These are phyloP conservation scores for Phaedon cochleariae DNA, from an alignment of 2,888 invertebrate species.

Conservation along the genomic window DNA sequence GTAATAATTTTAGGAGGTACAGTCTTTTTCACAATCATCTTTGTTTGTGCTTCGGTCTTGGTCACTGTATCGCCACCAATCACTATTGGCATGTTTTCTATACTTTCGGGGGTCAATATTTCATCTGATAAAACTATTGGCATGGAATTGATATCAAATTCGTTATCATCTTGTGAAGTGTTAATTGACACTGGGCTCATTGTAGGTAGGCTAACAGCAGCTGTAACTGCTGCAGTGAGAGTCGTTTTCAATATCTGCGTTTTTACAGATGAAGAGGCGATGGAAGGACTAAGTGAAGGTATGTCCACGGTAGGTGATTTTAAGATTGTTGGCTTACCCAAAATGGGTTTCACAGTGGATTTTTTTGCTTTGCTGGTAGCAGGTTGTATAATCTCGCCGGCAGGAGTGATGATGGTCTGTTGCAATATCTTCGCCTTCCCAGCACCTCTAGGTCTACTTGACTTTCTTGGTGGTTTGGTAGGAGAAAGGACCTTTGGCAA, in stretches of 20 bases:
- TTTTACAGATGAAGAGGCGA: neutral
- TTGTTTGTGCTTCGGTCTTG: slow-evolving; percentile 4
- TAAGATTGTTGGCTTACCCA: neutral
- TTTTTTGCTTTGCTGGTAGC: slow-evolving; percentile 48
- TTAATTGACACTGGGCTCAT: slow-evolving; percentile 17
- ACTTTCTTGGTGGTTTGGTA: slow-evolving; percentile 26
- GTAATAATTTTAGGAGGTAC: slow-evolving; percentile 17
- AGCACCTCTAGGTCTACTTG: slow-evolving; percentile 23
- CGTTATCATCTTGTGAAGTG: slow-evolving; percentile 56
- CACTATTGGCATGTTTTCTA: slow-evolving; percentile 70
- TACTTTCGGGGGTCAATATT: slow-evolving; percentile 72
- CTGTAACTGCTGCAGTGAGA: neutral
- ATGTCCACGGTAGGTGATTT: neutral
- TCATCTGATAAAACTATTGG: slow-evolving; percentile 79
- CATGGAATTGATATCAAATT: slow-evolving; percentile 80
- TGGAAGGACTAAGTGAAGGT: neutral
- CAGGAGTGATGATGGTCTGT: slow-evolving; percentile 61
- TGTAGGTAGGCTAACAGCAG: slow-evolving; percentile 19
- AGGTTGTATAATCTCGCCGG: slow-evolving; percentile 56
- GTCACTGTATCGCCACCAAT: slow-evolving; percentile 24
- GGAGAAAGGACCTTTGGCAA: neutral
- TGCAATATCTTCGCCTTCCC: slow-evolving; percentile 60
- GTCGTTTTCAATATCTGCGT: neutral
- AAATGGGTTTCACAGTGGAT: slow-evolving; percentile 35
- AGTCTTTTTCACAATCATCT: slow-evolving; percentile 21